Evolutionary conservation across 1,140 invertebrate species (phyloP), one percentile per base, ranked within the genome.

Genomic region (Maniola jurtina): DNA sequence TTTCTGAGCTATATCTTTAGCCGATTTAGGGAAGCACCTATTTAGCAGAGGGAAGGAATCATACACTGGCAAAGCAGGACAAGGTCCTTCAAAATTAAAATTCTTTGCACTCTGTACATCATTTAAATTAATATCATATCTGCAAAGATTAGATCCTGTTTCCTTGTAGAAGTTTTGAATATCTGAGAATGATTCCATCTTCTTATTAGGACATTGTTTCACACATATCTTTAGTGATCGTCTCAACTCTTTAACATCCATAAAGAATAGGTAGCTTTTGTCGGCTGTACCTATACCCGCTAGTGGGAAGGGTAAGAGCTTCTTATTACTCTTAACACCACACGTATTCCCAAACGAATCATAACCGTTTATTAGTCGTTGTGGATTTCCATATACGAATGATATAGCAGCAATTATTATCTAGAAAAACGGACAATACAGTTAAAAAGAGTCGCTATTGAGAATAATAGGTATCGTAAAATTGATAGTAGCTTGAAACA

Each of bases 291-390:
- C 95, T 70, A 95, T 92, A 13, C 97, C 97, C 13, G 96, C 96
- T 40, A 96, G 88, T 6, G 95, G 93, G 73, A 96, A 92, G 74
- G 94, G 94, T 35, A 93, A 93, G 68, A 96, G 94, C 68, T 94
- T 93, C 69, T 94, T 93, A 84, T 96, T 96, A 68, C 94, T 94
- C 72, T 95, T 94, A 52, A 95, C 94, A 25, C 97, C 97, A 90
- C 98, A 99, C 36, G 96, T 97, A 86, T 99, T 98, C n/a, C 97
- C 97, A 92, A 97, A 98, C 71, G 96, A 98, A 85, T 99, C 97
- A 89, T 97, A 98, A 52, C 98, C 97, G 93, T 98, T 97, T 65
- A 98, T 95, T 6, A 98, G 92, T 68, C 97, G 93, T 72, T 95
- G 86, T 5, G 97, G 97, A 91, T 97, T 97, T 0, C 97, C 97